Percentiles rank a stretch among this genome's conserved stretches.
Evolutionary conservation across 30 jellyfish, hydroid and myxozoan genomes (phyloP).

Genomic region (Catostylus mosaicus): DNA sequence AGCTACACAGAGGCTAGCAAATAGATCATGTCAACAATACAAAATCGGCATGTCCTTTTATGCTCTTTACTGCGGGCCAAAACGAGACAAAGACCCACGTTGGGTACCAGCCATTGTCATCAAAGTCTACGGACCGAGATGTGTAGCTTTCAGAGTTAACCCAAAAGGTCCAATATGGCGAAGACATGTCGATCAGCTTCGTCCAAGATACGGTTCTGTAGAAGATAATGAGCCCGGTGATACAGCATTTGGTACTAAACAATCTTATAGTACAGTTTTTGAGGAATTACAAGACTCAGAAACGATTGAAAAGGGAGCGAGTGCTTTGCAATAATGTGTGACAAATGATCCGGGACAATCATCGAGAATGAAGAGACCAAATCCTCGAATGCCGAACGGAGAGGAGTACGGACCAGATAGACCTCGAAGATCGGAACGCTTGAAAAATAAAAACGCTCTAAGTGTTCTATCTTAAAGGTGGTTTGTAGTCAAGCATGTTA

Average conservation of each 20-base stretch:
- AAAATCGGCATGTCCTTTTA: constrained; percentile 30
- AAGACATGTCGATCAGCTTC: constrained; percentile 48
- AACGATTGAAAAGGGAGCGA: not conserved
- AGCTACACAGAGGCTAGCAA: not conserved
- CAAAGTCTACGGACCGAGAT: constrained; percentile 7
- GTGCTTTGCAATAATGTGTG: not conserved
- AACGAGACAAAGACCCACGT: constrained; percentile 26
- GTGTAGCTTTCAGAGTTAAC: not conserved
- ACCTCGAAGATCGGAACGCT: constrained; percentile 5
- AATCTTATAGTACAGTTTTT: not conserved
- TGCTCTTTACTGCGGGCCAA: constrained; percentile 51
- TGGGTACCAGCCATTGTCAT: constrained; percentile 54
- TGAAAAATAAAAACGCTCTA: no score
- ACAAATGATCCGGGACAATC: not conserved
- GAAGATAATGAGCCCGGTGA: constrained; percentile 14
- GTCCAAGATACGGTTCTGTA: constrained; percentile 44
- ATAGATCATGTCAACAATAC: constrained; percentile 5
- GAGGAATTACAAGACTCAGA: not conserved
- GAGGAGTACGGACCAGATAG: constrained; percentile 6
- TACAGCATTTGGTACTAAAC: not conserved
- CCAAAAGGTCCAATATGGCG: constrained; percentile 35
- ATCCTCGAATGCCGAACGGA: not conserved
- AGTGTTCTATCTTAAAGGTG: not conserved
- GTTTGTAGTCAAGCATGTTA: not conserved
- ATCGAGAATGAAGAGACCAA: not conserved